Evolutionary conservation across 2,797 vertebrate species (phyloP).

Genomic region (Pseudotriccus pelzelni): DNA sequence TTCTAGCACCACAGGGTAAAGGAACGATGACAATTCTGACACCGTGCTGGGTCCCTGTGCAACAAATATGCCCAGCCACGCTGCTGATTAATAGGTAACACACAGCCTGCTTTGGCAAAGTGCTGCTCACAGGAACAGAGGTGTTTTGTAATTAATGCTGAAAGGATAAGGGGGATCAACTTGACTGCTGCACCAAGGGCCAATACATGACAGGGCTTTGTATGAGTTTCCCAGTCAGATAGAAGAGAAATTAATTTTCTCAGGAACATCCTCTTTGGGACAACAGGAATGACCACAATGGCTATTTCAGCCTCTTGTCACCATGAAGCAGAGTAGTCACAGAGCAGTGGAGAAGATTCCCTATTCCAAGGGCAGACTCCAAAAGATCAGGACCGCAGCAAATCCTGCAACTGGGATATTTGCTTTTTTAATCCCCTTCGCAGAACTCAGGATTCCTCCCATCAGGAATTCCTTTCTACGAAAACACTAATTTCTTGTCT

Average conservation of each 20-base stretch:
- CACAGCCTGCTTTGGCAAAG: background rate
- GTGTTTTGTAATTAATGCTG: background rate
- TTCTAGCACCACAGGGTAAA: background rate
- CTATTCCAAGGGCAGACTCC: background rate
- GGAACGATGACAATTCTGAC: background rate
- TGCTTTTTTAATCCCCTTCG: background rate
- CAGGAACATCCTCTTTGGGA: background rate
- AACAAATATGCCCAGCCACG: background rate
- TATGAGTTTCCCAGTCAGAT: background rate
- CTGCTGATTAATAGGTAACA: background rate
- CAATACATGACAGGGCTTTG: background rate
- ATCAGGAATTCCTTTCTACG: background rate
- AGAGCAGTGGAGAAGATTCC: background rate
- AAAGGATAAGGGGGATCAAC: background rate
- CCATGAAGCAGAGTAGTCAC: background rate
- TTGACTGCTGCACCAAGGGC: background rate
- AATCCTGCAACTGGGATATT: background rate
- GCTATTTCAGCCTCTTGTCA: background rate
- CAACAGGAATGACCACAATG: background rate
- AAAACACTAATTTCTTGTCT: constrained; percentile 19
- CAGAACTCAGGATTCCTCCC: background rate
- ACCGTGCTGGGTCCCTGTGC: background rate
- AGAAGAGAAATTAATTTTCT: background rate
- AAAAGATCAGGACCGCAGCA: background rate
- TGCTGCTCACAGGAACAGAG: background rate